Conservation (phyloP, 2,888 invertebrate species). For the Portevinia maculata region DNA sequence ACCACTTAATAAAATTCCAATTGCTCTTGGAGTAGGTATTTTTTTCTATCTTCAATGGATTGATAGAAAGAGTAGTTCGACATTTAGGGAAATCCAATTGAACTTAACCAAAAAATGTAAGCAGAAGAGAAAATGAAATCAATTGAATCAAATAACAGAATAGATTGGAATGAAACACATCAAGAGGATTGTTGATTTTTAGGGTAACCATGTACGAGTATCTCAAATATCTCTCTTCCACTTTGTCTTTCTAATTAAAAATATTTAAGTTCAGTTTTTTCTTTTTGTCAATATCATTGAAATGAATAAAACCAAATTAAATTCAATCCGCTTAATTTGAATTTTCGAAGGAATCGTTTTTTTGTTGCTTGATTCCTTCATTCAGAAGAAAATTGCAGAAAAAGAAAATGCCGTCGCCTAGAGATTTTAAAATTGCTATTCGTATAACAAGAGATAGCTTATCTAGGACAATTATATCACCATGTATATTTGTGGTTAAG, state of each 20-base stretch:
- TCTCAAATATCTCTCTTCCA: neutral
- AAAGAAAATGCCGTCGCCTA: slow-evolving; percentile 31
- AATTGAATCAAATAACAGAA: slow-evolving; percentile 66
- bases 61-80: slow-evolving; percentile 35
- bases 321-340: slow-evolving; percentile 60
- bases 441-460: slow-evolving; percentile 20
- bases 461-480: slow-evolving; percentile 3
- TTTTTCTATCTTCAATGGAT: neutral
- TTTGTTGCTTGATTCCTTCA: slow-evolving; percentile 7
- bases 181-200: slow-evolving; percentile 10
- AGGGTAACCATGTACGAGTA: neutral
- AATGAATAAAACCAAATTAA: slow-evolving; percentile 41
- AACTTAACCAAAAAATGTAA: slow-evolving; percentile 25
- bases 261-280: neutral
- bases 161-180: slow-evolving; percentile 28
- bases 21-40: slow-evolving; percentile 6
- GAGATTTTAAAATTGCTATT: slow-evolving; percentile 39
- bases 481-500: neutral
- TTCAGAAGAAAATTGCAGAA: neutral
- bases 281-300: slow-evolving; percentile 21
- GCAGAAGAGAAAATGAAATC: slow-evolving; percentile 33
- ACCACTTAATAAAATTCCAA: slow-evolving; percentile 6
- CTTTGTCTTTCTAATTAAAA: slow-evolving; percentile 36
- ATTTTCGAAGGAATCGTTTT: slow-evolving; percentile 14
- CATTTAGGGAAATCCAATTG: slow-evolving; percentile 4